Evolutionary conservation across 2,797 vertebrate genomes (phyloP), one percentile per base, ranked within the genome.

Genomic region (Hirundo rustica): DNA sequence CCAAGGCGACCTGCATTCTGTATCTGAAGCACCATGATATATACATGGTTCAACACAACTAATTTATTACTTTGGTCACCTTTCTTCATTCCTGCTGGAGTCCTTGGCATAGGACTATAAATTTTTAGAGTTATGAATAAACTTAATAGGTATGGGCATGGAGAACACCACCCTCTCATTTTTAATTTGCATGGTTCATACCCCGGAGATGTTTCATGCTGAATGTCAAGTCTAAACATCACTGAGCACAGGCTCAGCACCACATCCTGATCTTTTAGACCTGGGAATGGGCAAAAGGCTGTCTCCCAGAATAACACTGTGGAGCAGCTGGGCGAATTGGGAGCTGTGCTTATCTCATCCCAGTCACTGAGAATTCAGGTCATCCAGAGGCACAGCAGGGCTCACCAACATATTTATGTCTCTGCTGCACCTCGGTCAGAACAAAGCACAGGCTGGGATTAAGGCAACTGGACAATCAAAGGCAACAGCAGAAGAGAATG

Each of bases 11-110:
- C 54, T 91, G 16, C 83, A 86, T 51, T 82, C 60, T 74, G 27
- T 27, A 40, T 54, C 36, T 74, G 74, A 61, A 78, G 73, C 42
- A 86, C 16, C 48, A 67, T 47, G 70, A 91, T 50, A 73, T 60
- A 89, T 18, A 64, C 29, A 16, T 23, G 11, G 27, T 88, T 91
- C 48, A 90, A 70, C n/a, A 54, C 73, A 61, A 89, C 32, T 83
- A 57, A 89, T 94, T 82, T 93, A 90, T 92, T 86, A 29, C 60
- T 82, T 30, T 86, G 71, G 73, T 93, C 85, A 90, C 53, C 60
- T 86, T 88, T 50, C 38, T 90, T 84, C 76, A 71, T 61, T 96
- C 45, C 70, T 93, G 16, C 40, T 88, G 51, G 58, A 92, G 29
- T 66, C 58, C 34, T 60, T 70, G 48, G 36, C 40, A 76, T 2